Conservation (phyloP, 2,797 vertebrate genomes). For the Glyptemys insculpta region DNA sequence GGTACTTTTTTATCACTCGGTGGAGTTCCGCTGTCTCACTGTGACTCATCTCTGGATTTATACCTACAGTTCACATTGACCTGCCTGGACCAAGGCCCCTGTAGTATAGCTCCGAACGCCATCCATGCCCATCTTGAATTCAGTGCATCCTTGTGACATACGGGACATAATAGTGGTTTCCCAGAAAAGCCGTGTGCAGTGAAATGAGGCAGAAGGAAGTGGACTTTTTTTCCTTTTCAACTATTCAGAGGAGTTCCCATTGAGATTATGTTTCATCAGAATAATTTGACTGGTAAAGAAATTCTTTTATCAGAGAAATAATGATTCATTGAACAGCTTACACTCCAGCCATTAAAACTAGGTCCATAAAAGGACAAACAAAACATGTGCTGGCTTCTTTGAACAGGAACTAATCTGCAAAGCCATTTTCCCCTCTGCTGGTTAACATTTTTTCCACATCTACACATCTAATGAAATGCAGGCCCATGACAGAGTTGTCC, state of each 20-base stretch:
- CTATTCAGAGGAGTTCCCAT: constrained; percentile 42
- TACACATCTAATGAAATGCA: background rate
- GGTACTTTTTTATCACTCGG: constrained; percentile 8
- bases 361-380: constrained; percentile 34
- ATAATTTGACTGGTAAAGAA: constrained; percentile 59
- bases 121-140: background rate
- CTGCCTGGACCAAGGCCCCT: background rate
- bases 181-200: constrained; percentile 23
- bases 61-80: background rate
- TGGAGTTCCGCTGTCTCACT: background rate
- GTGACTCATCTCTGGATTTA: background rate
- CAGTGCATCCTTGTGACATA: constrained; percentile 11
- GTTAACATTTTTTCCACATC: background rate
- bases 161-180: background rate
- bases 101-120: background rate
- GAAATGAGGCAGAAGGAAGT: constrained; percentile 64
- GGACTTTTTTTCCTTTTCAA: constrained; percentile 54
- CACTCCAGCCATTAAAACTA: constrained; percentile 46
- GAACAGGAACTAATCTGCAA: constrained; percentile 49
- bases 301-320: constrained; percentile 64
- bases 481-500: background rate
- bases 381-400: constrained; percentile 28
- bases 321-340: constrained; percentile 65
- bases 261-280: constrained; percentile 58
- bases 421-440: constrained; percentile 34